These are phyloP conservation scores for Xenotilapia longispinis DNA, from an alignment of 2,113 vertebrate genomes.

Conservation along the genomic window DNA sequence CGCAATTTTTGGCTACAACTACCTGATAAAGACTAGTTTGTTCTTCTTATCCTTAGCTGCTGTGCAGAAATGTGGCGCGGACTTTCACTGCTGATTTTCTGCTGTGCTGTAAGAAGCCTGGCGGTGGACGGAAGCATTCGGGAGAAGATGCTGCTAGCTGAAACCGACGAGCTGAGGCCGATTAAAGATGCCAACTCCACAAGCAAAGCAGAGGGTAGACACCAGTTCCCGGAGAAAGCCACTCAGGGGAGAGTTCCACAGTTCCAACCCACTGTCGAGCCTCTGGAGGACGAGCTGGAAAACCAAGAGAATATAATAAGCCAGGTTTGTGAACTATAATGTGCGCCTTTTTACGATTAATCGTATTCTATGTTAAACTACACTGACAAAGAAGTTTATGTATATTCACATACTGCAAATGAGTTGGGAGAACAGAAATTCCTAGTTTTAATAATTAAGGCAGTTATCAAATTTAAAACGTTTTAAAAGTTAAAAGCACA, in stretches of 20 bases:
- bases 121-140: not conserved
- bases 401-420: not conserved
- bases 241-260: not conserved
- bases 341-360: not conserved
- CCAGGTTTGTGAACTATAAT: constrained; percentile 69
- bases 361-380: not conserved
- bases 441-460: not conserved
- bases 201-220: not conserved
- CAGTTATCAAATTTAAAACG: not conserved
- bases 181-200: not conserved
- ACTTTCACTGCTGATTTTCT: not conserved
- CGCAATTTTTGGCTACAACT: not conserved
- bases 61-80: constrained; percentile 16
- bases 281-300: constrained; percentile 80
- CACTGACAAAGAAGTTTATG: not conserved
- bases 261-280: not conserved
- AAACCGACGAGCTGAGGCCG: not conserved
- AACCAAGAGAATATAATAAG: constrained; percentile 86
- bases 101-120: not conserved
- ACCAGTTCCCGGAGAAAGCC: not conserved
- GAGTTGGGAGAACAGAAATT: not conserved
- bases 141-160: not conserved
- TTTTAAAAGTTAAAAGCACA: not conserved
- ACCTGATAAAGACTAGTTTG: not conserved
- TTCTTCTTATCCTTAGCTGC: not conserved